Percentiles rank a stretch among this genome's conserved stretches.
phyloP scores from a whole-genome alignment of 2,113 vertebrate species.

The Sinocyclocheilus rhinocerous region DNA sequence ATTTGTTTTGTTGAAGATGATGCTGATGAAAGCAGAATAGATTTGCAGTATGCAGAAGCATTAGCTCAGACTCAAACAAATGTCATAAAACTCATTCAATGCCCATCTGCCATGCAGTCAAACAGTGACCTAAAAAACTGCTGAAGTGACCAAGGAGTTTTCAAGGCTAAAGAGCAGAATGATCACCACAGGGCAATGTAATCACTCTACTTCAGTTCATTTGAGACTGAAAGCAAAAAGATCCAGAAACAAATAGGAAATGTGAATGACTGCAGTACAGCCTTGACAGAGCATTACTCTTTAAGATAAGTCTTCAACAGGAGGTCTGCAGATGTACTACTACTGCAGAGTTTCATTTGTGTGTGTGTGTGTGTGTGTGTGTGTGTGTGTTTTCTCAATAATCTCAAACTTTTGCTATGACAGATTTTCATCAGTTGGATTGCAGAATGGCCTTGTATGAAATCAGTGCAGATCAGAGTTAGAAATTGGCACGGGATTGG shows the following conservation, averaged over 20 bases:
- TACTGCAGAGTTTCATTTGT: background rate
- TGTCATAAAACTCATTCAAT: background rate
- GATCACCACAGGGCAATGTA: background rate
- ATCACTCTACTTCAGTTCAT: background rate
- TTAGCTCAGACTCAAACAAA: background rate
- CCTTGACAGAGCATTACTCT: background rate
- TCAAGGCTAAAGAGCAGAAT: background rate
- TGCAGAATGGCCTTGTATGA: background rate
- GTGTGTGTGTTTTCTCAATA: too few relatives aligned
- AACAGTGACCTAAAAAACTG: background rate
- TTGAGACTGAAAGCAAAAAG: background rate
- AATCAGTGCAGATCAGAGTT: background rate
- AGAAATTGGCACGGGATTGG: background rate
- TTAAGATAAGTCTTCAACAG: background rate
- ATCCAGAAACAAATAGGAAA: background rate
- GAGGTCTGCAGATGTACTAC: background rate
- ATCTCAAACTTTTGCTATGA: too few relatives aligned
- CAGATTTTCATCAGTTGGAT: too few relatives aligned
- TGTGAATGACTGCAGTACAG: background rate
- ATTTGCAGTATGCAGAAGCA: background rate
- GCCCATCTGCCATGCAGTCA: background rate
- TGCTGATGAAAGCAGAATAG: background rate
- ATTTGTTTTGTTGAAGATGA: background rate
- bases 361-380: too few relatives aligned
- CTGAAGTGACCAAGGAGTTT: background rate